These are phyloP conservation scores for Mizuhopecten yessoensis DNA, from an alignment of 1,140 invertebrate species.

Conservation along the genomic window DNA sequence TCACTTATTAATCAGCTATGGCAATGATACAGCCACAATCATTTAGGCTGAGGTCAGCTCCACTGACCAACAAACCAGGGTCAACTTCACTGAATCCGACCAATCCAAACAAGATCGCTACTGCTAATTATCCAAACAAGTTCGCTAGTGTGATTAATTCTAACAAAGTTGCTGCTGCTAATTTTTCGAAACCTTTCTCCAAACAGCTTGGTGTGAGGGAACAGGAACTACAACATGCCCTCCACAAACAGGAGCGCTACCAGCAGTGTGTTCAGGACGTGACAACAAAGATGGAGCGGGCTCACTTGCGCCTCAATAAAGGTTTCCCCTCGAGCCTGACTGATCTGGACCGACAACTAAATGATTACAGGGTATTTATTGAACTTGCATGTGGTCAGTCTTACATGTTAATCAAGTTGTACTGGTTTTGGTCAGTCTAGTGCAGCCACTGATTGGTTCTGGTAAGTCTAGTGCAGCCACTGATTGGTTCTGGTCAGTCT, in stretches of 20 bases:
- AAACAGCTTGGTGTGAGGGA: constrained; percentile 75
- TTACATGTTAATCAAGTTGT: no score
- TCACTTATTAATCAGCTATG: neutral
- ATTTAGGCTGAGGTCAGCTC: constrained; percentile 4
- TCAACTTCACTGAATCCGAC: neutral
- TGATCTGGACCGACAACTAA: constrained; percentile 69
- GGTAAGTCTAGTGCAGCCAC: no score
- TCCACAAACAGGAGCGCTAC: constrained; percentile 77
- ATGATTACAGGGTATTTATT: constrained; percentile 76
- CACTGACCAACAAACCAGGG: neutral
- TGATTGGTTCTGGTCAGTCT: no score
- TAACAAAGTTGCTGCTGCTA: constrained; percentile 45
- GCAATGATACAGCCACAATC: constrained; percentile 32
- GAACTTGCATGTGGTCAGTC: no score
- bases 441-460: no score
- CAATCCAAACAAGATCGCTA: neutral
- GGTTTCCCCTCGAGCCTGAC: constrained; percentile 63
- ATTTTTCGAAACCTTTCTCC: constrained; percentile 51
- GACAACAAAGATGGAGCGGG: constrained; percentile 73
- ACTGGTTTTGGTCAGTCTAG: no score
- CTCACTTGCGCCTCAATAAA: constrained; percentile 64
- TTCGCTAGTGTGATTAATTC: no score
- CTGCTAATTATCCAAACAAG: neutral
- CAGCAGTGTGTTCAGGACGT: constrained; percentile 77
- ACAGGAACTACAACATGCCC: constrained; percentile 71